Evolutionary conservation across 37 sponge, comb jelly and placozoan species (phyloP).

Genomic region (Agelas oroides): DNA sequence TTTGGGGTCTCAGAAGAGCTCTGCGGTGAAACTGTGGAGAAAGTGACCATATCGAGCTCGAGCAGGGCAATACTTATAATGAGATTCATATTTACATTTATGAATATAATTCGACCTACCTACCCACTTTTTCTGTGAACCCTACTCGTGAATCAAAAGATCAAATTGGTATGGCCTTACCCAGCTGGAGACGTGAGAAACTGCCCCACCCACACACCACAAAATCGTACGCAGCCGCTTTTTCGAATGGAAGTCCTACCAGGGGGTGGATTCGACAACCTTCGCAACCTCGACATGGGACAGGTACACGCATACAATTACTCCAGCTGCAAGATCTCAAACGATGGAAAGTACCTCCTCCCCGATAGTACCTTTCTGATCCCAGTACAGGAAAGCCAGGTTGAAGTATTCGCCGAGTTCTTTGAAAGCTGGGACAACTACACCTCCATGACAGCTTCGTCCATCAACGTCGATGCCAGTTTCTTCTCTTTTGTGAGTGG

Average conservation of each 20-base stretch:
- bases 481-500: conserved; percentile 57
- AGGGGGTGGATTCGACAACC: conserved; percentile 73
- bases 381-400: conserved; percentile 46
- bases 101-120: too few species aligned
- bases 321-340: conserved; percentile 48
- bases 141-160: too few species aligned
- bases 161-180: too few species aligned
- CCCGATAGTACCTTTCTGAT: conserved; percentile 51
- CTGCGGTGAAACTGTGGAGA: too few species aligned
- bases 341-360: conserved; percentile 64
- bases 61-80: too few species aligned
- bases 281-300: conserved; percentile 71
- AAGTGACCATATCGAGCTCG: too few species aligned
- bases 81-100: too few species aligned
- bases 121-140: too few species aligned
- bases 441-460: conserved; percentile 34
- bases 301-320: conserved; percentile 50
- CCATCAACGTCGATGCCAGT: conserved; percentile 39
- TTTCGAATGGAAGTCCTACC: conserved; percentile 70
- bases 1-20: too few species aligned
- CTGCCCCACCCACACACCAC: conserved; percentile 28
- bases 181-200: conserved; percentile 67
- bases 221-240: not conserved
- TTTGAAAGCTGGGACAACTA: conserved; percentile 56
- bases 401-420: conserved; percentile 27